These are phyloP conservation scores for Sinonovacula constricta DNA, from an alignment of 1,140 invertebrate genomes.

Conservation along the genomic window DNA sequence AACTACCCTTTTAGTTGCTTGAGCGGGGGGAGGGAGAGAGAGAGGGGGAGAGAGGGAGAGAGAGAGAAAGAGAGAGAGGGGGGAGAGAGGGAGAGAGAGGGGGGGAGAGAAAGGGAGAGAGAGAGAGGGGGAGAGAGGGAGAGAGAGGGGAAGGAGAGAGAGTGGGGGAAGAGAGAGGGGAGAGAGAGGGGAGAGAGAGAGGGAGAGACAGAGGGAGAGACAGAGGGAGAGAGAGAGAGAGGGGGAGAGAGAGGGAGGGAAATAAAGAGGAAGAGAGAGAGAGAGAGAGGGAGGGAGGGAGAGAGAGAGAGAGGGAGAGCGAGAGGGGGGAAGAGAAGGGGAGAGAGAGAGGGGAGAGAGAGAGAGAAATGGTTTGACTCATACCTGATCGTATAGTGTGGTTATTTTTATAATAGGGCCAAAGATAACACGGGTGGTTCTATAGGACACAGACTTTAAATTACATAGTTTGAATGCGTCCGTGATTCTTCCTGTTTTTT, in stretches of 20 bases:
- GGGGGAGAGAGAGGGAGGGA: constrained; percentile 1
- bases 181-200: not conserved
- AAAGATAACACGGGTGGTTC: too few species aligned
- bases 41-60: constrained; percentile 1
- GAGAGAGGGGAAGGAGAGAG: not conserved
- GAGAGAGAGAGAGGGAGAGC: constrained; percentile 1
- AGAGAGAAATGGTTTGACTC: too few species aligned
- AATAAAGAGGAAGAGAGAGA: not conserved
- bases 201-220: constrained; percentile 1
- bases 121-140: constrained; percentile 1
- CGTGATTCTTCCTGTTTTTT: too few species aligned
- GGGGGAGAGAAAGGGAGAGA: not conserved
- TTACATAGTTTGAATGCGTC: too few species aligned
- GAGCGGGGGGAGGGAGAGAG: not conserved
- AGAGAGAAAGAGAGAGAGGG: constrained; percentile 3
- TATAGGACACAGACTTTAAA: too few species aligned
- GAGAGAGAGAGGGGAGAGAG: not conserved
- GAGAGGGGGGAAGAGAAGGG: not conserved
- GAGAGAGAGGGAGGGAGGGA: constrained; percentile 4
- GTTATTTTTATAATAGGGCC: too few species aligned
- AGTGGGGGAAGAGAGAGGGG: constrained; percentile 2
- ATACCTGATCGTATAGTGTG: too few species aligned
- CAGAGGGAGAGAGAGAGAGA: constrained; percentile 1
- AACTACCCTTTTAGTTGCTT: not conserved
- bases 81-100: constrained; percentile 1